A percentile compares a stretch with the other conserved stretches of the same genome.
Evolutionary conservation across 2,797 vertebrate species (phyloP).

Genomic region (Bryconaethiops microstoma): DNA sequence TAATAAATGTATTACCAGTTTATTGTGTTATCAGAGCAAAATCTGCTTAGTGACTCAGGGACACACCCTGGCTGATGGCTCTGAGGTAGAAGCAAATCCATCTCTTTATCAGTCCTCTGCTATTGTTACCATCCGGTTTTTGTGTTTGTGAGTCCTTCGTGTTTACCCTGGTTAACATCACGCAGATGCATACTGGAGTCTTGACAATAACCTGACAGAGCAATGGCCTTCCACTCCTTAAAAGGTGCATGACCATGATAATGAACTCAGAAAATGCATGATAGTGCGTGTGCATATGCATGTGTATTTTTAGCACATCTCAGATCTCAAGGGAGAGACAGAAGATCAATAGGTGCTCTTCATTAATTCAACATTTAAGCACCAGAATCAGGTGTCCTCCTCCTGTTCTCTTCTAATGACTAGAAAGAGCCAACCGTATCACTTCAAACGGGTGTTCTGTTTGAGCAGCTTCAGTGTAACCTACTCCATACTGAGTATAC

Average conservation of each 20-base stretch:
- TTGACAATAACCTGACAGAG: background rate
- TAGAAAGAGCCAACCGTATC: conserved; percentile 26
- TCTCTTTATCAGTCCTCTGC: conserved; percentile 24
- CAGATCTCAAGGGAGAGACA: conserved; percentile 67
- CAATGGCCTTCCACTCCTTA: background rate
- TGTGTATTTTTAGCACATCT: conserved; percentile 54
- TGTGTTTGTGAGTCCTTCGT: conserved; percentile 27
- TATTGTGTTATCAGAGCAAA: conserved; percentile 35
- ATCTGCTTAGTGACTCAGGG: conserved; percentile 47
- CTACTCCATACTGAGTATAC: background rate
- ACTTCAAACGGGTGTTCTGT: conserved; percentile 2
- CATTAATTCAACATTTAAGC: conserved; percentile 71
- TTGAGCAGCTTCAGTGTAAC: background rate
- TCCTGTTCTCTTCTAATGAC: conserved; percentile 63
- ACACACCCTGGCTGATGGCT: conserved; percentile 37
- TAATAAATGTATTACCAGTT: conserved; percentile 10
- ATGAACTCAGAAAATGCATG: background rate
- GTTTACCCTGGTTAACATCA: conserved; percentile 21
- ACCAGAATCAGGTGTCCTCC: conserved; percentile 67
- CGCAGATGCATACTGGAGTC: background rate
- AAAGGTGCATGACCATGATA: background rate
- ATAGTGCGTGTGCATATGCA: background rate
- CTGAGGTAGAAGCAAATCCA: conserved; percentile 21
- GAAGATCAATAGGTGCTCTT: conserved; percentile 66
- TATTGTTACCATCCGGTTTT: conserved; percentile 21